Base-by-base conservation (phyloP, 2,113 vertebrate genomes). In the Salminus brasiliensis region DNA sequence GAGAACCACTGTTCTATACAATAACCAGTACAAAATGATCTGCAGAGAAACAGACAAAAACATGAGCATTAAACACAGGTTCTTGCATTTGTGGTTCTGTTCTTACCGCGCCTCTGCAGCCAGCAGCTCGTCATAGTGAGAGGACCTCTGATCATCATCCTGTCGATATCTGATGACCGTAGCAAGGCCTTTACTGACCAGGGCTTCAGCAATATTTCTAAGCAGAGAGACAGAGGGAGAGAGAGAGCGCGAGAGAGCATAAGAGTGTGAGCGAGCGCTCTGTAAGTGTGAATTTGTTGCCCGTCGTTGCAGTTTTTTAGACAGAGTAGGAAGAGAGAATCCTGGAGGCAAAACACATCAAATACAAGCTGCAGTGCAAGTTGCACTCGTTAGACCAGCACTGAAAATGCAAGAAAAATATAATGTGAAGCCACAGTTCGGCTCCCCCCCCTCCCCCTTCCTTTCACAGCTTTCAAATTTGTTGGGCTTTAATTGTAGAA, bases 191-290 rank as follows among this genome's bases (percentile, higher is more conserved):
- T 99, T 99, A 90, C 97, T 99, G 87, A 99, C 95, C 59, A 99
- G 92, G 8, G 97, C 97, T 88, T 99, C 97, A 0, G 97, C 97
- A 1, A 97, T 98, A 94, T 99, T 98, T 83, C 97, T 99, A 92
- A 4, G 87, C 80, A 53, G 74, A 74, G 16, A 13, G 15, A 60
- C 30, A 27, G 10, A 68, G n/a, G 32, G 11, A 39, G 5, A 52
- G 25, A 66, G 2, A 30, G 32, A 11, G 29, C 27, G 41, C 65
- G 60, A 65, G 4, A 49, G 5, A 72, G 27, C 16, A 4, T 36
- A 0, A 59, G 34, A 59, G 15, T 45, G 53, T 60, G 18, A 57
- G 1, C 5, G 13, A 49, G 15, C 1, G 45, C 15, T 18, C 45
- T 16, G 45, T 2, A 43, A 49, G 47, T 5, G 47, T 21, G 52